Evolutionary conservation across 2,113 vertebrate species (phyloP).

Genomic region (Dryoscopus gambensis): DNA sequence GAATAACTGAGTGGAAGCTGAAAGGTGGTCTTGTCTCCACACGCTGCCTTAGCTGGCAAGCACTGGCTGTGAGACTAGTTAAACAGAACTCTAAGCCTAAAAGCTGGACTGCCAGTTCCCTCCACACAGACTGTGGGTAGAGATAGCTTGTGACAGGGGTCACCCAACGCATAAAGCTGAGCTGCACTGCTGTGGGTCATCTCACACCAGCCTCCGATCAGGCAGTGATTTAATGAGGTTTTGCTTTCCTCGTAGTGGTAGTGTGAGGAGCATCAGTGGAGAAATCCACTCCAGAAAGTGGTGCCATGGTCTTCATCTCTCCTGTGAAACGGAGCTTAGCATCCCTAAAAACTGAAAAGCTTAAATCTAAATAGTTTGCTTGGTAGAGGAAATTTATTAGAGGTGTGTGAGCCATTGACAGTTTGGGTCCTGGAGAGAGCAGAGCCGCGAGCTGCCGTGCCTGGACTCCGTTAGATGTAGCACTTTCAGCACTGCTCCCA

Average conservation of each 20-base stretch:
- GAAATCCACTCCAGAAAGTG: background rate
- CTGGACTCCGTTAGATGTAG: background rate
- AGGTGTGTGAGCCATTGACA: background rate
- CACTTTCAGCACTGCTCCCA: background rate
- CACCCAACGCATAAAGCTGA: background rate
- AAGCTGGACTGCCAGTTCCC: background rate
- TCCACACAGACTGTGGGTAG: background rate
- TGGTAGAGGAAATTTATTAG: background rate
- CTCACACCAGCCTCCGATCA: background rate
- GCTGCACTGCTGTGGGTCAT: background rate
- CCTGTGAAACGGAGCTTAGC: accelerated
- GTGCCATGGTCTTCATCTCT: background rate
- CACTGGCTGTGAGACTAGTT: background rate
- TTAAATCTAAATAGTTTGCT: background rate
- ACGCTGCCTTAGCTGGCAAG: background rate
- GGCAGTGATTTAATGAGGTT: background rate
- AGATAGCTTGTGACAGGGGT: background rate
- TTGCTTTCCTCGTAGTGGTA: background rate
- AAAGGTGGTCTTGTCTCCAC: background rate
- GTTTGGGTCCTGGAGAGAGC: background rate
- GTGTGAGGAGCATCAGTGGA: accelerated
- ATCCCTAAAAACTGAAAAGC: background rate
- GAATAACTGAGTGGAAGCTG: background rate
- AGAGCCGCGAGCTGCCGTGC: background rate
- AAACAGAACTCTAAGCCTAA: background rate